phyloP scores from a whole-genome alignment of 1,140 invertebrate genomes.

The Hycleus cichorii region DNA sequence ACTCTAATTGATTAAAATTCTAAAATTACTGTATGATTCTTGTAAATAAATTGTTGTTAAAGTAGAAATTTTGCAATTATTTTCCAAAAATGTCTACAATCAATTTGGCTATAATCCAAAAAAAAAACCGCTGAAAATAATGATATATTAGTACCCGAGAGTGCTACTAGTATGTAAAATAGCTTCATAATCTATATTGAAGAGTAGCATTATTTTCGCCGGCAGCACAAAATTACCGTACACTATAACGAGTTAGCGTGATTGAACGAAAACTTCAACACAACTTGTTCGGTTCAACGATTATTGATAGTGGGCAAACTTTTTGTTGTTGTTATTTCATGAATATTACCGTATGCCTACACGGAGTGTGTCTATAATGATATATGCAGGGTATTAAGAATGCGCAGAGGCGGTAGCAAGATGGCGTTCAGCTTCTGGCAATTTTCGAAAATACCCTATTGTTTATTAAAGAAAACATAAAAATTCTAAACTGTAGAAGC shows the following conservation, averaged over 20 bases:
- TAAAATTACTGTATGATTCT: not conserved
- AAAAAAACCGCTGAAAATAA: constrained; percentile 27
- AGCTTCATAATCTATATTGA: constrained; percentile 36
- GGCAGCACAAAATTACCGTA: not conserved
- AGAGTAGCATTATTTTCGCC: constrained; percentile 30
- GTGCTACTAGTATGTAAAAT: constrained; percentile 39
- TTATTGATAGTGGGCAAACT: constrained; percentile 10
- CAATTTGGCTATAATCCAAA: not conserved
- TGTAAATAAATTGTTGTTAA: not conserved
- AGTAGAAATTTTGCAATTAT: not conserved
- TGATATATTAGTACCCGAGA: constrained; percentile 35
- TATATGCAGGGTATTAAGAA: constrained; percentile 31
- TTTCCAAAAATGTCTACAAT: not conserved
- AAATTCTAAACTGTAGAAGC: too few relatives aligned
- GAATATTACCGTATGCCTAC: constrained; percentile 30
- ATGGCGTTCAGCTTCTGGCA: constrained; percentile 17
- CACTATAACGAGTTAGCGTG: too few relatives aligned
- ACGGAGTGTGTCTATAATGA: constrained; percentile 34
- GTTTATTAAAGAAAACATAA: not conserved
- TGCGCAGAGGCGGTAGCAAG: constrained; percentile 34
- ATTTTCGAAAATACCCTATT: not conserved
- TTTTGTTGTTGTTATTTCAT: not conserved
- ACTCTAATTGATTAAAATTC: too few relatives aligned
- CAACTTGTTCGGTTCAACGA: too few relatives aligned
- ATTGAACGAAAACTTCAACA: not conserved